Evolutionary conservation across 2,888 invertebrate genomes (phyloP).

Genomic region (Caenorhabditis uteleia): DNA sequence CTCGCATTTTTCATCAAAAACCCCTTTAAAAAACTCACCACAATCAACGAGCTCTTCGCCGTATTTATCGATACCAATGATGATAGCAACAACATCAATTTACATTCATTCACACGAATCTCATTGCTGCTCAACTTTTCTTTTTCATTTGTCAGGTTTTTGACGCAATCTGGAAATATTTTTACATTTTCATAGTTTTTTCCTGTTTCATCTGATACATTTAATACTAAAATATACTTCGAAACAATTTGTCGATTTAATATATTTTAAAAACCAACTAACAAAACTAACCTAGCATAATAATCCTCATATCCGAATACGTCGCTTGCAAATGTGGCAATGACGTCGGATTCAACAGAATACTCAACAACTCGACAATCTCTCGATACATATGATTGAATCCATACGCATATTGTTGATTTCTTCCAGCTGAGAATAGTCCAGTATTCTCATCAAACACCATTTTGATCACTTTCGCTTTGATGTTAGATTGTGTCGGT

Average conservation of each 20-base stretch:
- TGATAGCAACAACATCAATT: constrained; percentile 22
- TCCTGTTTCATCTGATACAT: not conserved
- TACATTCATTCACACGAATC: constrained; percentile 20
- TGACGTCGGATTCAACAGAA: constrained; percentile 26
- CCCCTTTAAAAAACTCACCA: constrained; percentile 20
- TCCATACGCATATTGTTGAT: too few species aligned
- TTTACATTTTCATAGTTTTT: not conserved
- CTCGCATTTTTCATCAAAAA: not conserved
- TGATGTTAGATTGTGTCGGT: constrained; percentile 17
- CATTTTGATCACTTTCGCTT: constrained; percentile 20
- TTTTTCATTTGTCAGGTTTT: constrained; percentile 3
- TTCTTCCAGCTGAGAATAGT: constrained; percentile 7
- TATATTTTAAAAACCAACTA: not conserved
- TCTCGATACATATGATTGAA: constrained; percentile 14
- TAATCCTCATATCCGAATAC: constrained; percentile 16
- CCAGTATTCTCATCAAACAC: constrained; percentile 25
- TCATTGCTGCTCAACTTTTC: constrained; percentile 4
- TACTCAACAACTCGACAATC: constrained; percentile 15
- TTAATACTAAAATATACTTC: not conserved
- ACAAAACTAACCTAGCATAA: constrained; percentile 17
- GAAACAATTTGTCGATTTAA: not conserved
- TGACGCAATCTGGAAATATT: constrained; percentile 17
- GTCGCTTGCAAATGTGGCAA: constrained; percentile 27
- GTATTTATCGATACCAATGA: constrained; percentile 16
- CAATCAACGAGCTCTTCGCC: constrained; percentile 32